phyloP scores from a whole-genome alignment of 2,113 vertebrate genomes.

The Ceratotherium simum region DNA sequence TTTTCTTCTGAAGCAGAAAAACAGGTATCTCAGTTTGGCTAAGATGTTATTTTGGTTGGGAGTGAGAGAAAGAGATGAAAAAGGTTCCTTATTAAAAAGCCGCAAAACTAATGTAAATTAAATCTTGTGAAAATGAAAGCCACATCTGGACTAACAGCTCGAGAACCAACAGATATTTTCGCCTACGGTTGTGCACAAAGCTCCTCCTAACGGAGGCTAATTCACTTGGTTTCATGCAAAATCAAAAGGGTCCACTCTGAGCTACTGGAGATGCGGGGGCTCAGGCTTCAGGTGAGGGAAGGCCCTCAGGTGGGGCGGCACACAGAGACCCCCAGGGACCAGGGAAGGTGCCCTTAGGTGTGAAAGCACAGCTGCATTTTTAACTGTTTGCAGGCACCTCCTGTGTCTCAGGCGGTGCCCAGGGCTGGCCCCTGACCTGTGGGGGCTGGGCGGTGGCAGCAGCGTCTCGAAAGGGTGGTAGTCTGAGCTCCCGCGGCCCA shows the following conservation, averaged over 20 bases:
- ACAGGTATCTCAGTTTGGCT: neutral
- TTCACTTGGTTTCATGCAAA: neutral
- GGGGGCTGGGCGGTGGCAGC: neutral
- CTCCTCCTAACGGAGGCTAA: neutral
- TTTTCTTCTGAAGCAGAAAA: conserved; percentile 49
- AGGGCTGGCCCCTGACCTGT: neutral
- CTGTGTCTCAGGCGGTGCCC: neutral
- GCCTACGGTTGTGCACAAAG: accelerated
- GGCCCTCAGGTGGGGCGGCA: neutral
- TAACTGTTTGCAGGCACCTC: too few relatives aligned
- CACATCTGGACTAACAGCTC: neutral
- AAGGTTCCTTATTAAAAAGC: neutral
- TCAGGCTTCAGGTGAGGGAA: accelerated
- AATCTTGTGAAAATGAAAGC: neutral
- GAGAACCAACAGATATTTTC: neutral
- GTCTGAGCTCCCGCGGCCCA: neutral
- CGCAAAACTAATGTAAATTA: neutral
- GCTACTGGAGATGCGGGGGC: accelerated
- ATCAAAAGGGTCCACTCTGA: too few relatives aligned
- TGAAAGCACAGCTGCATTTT: too few relatives aligned
- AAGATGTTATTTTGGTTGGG: neutral
- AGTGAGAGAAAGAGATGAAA: neutral
- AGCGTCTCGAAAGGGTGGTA: neutral
- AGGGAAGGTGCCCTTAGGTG: too few relatives aligned
- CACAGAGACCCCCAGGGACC: neutral